Evolutionary conservation across 1,140 invertebrate genomes (phyloP), one percentile per base, ranked within the genome.

Genomic region (Chironomus tepperi): DNA sequence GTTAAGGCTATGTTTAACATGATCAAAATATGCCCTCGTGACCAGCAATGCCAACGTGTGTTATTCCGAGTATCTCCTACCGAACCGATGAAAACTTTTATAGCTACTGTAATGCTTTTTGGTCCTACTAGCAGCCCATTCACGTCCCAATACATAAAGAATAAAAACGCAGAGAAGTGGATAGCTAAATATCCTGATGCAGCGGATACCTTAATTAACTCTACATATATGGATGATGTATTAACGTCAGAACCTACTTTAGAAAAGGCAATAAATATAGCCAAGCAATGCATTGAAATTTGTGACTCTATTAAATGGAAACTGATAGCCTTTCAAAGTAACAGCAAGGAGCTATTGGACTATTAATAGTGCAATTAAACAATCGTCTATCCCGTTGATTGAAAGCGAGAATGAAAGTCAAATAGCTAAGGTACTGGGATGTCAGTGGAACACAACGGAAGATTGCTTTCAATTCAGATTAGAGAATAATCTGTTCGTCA

Each of bases 151-250:
- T 81, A 75, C 57, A 75, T 83, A 10, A 81, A 80, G 77, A 79
- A 82, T 43, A 74, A 73, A 24, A 82, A 82, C 64, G 81, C 79
- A 0, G 8, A 75, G 21, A 43, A 77, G 15, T 80, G 77, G 76
- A 24, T 65, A 10, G 47, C 74, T 8, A 19, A 42, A 3, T 76
- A 57, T 42, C 79, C 80, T 0, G 7, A 43, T 15, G 80, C 81
- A 1, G 79, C 77, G 7, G 15, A 77, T 0, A 78, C 78, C 0
- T 78, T 83, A 7, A 24, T 57, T 0, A 16, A 79, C 1, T 76
- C 77, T 18, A 79, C 79, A 43, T 83, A 83, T 74, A 81, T 82
- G 76, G 81, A 82, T 75, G 83, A 83, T 74, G 81, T 79, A 70
- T 76, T 83, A 7, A 78, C 79, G 67, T 79, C 78, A 72, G 74